phyloP scores from a whole-genome alignment of 1,140 invertebrate genomes.

The Linepithema humile region DNA sequence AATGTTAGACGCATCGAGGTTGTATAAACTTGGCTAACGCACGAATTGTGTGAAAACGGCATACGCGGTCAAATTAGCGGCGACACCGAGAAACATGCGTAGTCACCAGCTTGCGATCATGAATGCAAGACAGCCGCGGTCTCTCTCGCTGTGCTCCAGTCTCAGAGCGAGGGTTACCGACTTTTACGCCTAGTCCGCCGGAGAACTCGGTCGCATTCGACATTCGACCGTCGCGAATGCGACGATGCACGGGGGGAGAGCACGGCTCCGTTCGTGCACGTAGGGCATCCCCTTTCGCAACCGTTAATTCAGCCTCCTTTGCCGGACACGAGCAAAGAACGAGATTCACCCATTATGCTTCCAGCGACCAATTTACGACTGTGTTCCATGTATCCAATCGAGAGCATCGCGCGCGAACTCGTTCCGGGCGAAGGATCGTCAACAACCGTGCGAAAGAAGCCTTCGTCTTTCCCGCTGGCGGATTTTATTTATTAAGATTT shows the following conservation, averaged over 20 bases:
- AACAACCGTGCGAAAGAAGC: background rate
- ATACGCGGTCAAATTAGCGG: slow-evolving; percentile 6
- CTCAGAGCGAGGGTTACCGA: slow-evolving; percentile 35
- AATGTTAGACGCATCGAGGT: background rate
- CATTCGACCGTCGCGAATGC: slow-evolving; percentile 53
- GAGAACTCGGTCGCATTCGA: slow-evolving; percentile 75
- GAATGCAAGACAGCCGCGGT: background rate
- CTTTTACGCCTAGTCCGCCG: slow-evolving; percentile 70
- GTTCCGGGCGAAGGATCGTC: background rate
- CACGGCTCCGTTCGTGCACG: slow-evolving; percentile 1
- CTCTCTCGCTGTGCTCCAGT: slow-evolving; percentile 34
- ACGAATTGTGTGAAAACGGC: background rate
- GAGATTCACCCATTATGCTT: slow-evolving; percentile 59
- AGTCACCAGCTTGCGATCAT: slow-evolving; percentile 5
- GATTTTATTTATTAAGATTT: background rate
- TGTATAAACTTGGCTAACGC: background rate
- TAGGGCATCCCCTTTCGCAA: slow-evolving; percentile 31
- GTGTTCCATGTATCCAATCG: slow-evolving; percentile 32
- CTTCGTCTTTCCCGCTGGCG: background rate
- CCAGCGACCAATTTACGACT: slow-evolving; percentile 52
- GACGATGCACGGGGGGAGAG: background rate
- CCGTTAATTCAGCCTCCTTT: slow-evolving; percentile 72
- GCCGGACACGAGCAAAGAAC: slow-evolving; percentile 35
- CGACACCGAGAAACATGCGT: slow-evolving; percentile 4
- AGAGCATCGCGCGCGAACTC: background rate